Conservation (phyloP, 2,113 vertebrate species). For the Leucoraja erinaceus region DNA sequence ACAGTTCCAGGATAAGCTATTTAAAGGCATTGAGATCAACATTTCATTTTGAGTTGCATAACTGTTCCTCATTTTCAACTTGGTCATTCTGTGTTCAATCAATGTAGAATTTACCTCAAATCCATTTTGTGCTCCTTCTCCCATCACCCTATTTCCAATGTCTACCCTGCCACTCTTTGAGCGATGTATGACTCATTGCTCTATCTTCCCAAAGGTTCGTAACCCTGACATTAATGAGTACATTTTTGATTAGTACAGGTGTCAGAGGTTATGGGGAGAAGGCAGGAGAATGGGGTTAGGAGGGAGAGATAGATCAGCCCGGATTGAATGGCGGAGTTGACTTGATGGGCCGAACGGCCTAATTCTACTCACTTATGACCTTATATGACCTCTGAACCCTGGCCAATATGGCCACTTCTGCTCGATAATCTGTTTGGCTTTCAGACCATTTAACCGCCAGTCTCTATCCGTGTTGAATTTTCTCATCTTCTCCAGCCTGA, state of each 20-base stretch:
- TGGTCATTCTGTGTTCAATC: background rate
- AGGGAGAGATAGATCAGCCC: no score
- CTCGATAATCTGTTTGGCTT: background rate
- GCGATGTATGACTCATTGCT: background rate
- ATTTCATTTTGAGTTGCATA: background rate
- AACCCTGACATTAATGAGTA: no score
- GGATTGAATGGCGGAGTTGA: no score
- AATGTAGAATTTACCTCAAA: background rate
- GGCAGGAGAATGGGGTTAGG: no score
- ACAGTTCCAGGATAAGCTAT: constrained; percentile 69
- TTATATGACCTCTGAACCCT: background rate
- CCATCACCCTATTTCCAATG: background rate
- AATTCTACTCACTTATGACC: no score
- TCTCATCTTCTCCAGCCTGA: background rate
- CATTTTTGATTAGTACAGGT: no score
- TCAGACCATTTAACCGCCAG: background rate
- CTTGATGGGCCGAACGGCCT: no score
- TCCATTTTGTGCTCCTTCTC: background rate
- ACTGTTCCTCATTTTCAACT: background rate
- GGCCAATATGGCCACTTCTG: no score
- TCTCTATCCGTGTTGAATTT: background rate
- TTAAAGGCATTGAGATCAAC: constrained; percentile 32
- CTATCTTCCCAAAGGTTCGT: background rate
- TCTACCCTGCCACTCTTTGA: background rate
- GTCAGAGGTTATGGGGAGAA: no score